Percentiles rank a stretch among this genome's conserved stretches.
phyloP scores from a whole-genome alignment of 2,888 invertebrate species.

The Papilio gigon region DNA sequence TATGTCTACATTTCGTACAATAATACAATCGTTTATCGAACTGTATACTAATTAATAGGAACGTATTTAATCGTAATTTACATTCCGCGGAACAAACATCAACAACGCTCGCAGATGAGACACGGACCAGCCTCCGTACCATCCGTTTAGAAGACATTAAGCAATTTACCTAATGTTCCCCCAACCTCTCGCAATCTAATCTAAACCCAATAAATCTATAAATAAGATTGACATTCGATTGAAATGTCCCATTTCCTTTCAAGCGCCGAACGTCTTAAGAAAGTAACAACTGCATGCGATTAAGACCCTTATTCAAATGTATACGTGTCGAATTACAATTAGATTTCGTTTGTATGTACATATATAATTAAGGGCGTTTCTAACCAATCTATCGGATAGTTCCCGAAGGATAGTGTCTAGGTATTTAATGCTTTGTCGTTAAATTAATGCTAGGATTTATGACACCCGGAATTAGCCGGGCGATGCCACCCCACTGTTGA shows the following conservation, averaged over 20 bases:
- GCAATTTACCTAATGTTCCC: slow-evolving; percentile 74
- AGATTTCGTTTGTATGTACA: slow-evolving; percentile 39
- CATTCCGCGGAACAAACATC: slow-evolving; percentile 38
- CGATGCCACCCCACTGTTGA: slow-evolving; percentile 23
- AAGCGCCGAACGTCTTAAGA: slow-evolving; percentile 42
- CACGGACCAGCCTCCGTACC: slow-evolving; percentile 64
- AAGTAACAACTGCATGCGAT: slow-evolving; percentile 43
- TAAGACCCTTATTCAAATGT: slow-evolving; percentile 46
- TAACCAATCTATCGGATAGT: slow-evolving; percentile 84
- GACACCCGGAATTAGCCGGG: slow-evolving; percentile 73
- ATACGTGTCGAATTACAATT: slow-evolving; percentile 24
- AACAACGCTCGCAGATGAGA: slow-evolving; percentile 46
- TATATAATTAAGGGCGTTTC: slow-evolving; percentile 53
- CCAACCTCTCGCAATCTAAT: slow-evolving; percentile 46
- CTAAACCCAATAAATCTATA: slow-evolving; percentile 52
- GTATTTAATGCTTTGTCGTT: slow-evolving; percentile 79
- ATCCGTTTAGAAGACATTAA: slow-evolving; percentile 74
- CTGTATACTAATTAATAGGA: slow-evolving; percentile 42
- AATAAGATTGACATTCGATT: slow-evolving; percentile 69
- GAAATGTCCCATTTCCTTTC: slow-evolving; percentile 42
- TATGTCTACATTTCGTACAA: too few species aligned
- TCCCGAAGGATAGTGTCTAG: slow-evolving; percentile 78
- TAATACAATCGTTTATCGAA: slow-evolving; percentile 25
- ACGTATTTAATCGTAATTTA: slow-evolving; percentile 46
- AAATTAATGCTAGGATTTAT: slow-evolving; percentile 81